phyloP scores from a whole-genome alignment of 2,888 invertebrate species.

The Rotaria magnacalcarata region DNA sequence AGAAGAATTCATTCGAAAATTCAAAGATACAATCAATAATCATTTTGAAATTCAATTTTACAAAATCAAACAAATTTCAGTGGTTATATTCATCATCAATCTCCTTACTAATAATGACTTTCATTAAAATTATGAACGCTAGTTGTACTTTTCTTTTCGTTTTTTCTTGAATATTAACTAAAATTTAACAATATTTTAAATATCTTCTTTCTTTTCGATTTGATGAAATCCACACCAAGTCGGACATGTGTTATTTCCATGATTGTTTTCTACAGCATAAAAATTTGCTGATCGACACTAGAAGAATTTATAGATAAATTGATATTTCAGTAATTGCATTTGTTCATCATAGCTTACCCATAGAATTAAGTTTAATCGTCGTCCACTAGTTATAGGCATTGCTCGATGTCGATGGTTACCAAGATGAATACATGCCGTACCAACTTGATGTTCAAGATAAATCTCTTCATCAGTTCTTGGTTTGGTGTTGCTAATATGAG shows the following conservation, averaged over 20 bases:
- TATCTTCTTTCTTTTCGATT: neutral
- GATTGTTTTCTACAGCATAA: neutral
- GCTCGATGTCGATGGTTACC: constrained; percentile 32
- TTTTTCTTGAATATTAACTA: neutral
- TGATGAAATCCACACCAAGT: neutral
- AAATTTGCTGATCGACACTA: constrained; percentile 17
- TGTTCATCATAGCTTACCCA: neutral
- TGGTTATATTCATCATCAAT: neutral
- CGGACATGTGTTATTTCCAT: neutral
- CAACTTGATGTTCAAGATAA: constrained; percentile 9
- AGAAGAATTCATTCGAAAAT: neutral
- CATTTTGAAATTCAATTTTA: neutral
- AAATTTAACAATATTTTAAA: neutral
- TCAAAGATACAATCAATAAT: neutral
- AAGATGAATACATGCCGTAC: neutral
- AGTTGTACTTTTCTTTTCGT: too few species aligned
- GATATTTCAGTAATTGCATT: neutral
- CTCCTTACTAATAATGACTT: neutral
- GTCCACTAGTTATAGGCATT: neutral
- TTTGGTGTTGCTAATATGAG: neutral
- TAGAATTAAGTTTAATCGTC: constrained; percentile 4
- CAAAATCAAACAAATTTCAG: neutral
- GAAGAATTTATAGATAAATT: neutral
- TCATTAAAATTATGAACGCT: too few species aligned
- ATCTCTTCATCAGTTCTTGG: neutral